phyloP scores from a whole-genome alignment of 37 sponge, comb jelly and placozoan species.

The Spongia lamella region DNA sequence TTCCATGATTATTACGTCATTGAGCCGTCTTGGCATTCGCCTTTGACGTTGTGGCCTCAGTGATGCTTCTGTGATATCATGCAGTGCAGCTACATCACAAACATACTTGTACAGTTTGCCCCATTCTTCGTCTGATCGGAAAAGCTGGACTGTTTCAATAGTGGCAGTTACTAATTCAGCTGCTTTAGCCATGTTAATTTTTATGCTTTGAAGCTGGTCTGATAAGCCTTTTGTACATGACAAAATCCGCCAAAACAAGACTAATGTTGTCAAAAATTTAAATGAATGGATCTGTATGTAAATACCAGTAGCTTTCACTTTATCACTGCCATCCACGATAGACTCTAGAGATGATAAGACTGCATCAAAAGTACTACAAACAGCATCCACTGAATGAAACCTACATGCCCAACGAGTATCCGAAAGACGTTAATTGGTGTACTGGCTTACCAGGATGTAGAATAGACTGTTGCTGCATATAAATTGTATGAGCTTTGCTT shows the following conservation, averaged over 20 bases:
- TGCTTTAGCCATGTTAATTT: constrained; percentile 29
- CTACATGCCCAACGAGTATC: constrained; percentile 78
- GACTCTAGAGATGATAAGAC: constrained; percentile 55
- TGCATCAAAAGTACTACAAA: constrained; percentile 53
- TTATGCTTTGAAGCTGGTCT: constrained; percentile 52
- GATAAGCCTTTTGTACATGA: constrained; percentile 52
- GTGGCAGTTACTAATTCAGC: constrained; percentile 44
- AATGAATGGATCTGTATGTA: constrained; percentile 52
- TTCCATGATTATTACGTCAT: constrained; percentile 32
- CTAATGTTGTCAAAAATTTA: constrained; percentile 38
- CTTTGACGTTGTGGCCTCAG: constrained; percentile 19
- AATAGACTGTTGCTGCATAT: constrained; percentile 52
- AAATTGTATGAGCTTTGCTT: constrained; percentile 49
- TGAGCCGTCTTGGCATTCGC: constrained; percentile 10
- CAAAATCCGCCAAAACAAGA: constrained; percentile 37
- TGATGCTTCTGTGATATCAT: constrained; percentile 19
- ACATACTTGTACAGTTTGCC: constrained; percentile 35
- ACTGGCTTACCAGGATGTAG: constrained; percentile 38
- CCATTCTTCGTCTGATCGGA: constrained; percentile 49
- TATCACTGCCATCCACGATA: constrained; percentile 55
- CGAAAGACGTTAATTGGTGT: constrained; percentile 59
- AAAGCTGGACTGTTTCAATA: not conserved
- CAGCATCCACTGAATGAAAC: constrained; percentile 48
- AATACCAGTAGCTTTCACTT: constrained; percentile 58
- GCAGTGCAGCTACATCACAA: constrained; percentile 22